Evolutionary conservation across 2,113 vertebrate species (phyloP).

Genomic region (Rhodinocichla rosea): DNA sequence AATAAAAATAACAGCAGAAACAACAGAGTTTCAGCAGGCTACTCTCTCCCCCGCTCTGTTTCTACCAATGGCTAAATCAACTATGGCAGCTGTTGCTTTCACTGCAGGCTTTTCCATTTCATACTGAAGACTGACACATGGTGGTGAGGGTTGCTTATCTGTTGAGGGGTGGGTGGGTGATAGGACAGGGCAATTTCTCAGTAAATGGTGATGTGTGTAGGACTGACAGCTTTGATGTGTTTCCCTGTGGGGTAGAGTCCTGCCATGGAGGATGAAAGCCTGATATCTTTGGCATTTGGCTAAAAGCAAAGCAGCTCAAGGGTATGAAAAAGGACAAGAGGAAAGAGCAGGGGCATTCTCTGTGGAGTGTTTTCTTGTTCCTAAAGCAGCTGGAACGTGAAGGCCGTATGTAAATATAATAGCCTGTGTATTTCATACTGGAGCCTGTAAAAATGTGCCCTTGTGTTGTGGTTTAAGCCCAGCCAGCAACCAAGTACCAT

Average conservation of each 20-base stretch:
- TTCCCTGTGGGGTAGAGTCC: neutral
- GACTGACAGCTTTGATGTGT: neutral
- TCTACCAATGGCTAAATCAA: neutral
- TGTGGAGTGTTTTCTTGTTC: neutral
- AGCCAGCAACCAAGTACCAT: neutral
- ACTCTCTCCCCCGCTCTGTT: neutral
- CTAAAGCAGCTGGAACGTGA: neutral
- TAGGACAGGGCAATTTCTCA: neutral
- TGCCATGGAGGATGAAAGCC: neutral
- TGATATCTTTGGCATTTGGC: neutral
- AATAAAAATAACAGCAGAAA: neutral
- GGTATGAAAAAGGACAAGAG: neutral
- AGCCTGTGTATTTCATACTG: neutral
- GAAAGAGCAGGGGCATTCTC: neutral
- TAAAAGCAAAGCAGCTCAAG: neutral
- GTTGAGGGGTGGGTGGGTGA: neutral
- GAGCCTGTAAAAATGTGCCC: neutral
- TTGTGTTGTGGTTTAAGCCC: neutral
- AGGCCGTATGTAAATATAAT: neutral
- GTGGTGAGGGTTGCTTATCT: neutral
- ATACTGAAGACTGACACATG: neutral
- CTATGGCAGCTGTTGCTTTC: neutral
- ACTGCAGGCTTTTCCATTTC: neutral
- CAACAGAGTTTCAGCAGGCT: neutral
- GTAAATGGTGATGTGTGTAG: neutral